Percentiles rank a stretch among this genome's conserved stretches.
phyloP scores from a whole-genome alignment of 2,113 vertebrate species.

The Noturus placidus region DNA sequence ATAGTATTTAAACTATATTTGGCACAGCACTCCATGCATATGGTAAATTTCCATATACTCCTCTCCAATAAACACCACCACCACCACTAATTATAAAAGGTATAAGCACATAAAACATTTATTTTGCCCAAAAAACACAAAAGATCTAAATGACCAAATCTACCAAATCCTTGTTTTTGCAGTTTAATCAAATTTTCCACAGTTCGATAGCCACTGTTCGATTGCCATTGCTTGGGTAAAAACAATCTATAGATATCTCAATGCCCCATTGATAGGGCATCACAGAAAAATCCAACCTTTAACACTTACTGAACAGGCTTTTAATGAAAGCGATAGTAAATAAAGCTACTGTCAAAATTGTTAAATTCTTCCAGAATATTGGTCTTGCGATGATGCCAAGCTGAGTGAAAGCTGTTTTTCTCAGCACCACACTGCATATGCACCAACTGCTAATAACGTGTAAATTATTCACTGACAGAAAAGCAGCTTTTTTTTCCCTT shows the following conservation, averaged over 20 bases:
- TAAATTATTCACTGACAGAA: constrained; percentile 55
- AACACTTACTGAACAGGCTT: constrained; percentile 1
- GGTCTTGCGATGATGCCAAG: constrained; percentile 31
- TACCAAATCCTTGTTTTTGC: not conserved
- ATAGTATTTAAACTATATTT: not conserved
- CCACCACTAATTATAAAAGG: not conserved
- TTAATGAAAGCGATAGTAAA: constrained; percentile 44
- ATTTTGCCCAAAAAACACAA: not conserved
- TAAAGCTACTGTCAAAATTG: constrained; percentile 40
- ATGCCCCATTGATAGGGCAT: not conserved
- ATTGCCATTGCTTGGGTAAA: not conserved
- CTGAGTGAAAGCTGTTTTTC: constrained; percentile 37
- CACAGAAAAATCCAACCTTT: constrained; percentile 25
- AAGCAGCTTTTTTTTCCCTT: constrained; percentile 2
- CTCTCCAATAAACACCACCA: not conserved
- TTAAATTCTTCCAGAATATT: constrained; percentile 42
- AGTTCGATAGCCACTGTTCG: not conserved
- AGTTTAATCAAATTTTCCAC: not conserved
- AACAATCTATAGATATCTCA: not conserved
- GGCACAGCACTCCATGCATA: not conserved
- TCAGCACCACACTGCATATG: constrained; percentile 37
- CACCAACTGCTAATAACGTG: constrained; percentile 54
- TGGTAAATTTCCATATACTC: not conserved
- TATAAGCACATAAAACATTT: not conserved
- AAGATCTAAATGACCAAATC: not conserved